Base-by-base conservation (phyloP, 53 echinoderm and acorn worm species). In the Hippasteria phrygiana region DNA sequence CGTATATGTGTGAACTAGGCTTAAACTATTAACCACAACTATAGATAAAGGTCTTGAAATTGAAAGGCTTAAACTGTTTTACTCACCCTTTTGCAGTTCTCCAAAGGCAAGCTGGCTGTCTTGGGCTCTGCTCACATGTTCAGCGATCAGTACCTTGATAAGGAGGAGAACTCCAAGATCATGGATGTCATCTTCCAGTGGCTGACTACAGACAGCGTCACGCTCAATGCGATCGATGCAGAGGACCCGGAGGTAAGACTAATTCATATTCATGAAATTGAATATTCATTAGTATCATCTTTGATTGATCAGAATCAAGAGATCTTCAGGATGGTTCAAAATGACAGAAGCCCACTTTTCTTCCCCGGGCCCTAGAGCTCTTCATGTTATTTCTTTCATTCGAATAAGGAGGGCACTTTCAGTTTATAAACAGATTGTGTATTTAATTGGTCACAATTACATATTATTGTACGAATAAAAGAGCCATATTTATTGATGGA, bases 121-220 rank as follows among this genome's bases (percentile, higher is more conserved):
- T 17, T 95, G 1, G 99, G 99, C 0, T 99, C 99, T 20, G 99
- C 91, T 1, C 96, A 96, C 74, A 99, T 99, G 94, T 99, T 99
- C 81, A 94, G 94, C 14, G 99, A 99, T 80, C 99, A 99, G 90
- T 99, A 99, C 71, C 59, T 99, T 31, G 99, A 99, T 35, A 99
- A 99, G 71, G 99, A 99, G 55, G 99, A 99, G 48, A 99, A 99
- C 35, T 41, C 83, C 27, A 99, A 99, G 94, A 99, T 99, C 43
- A 94, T 94, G 94, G 96, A 99, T 43, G 99, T 99, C 12, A 87
- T 99, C 67, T 92, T 99, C 87, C 88, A 93, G 34, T 99, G 99
- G 99, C 67, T 99, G 14, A 99, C 99, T 7, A 91, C 99, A 6
- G 99, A 99, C 80, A 92, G 89, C 43, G 94, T 99, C 34, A 82